Base-by-base conservation (phyloP, 2,888 invertebrate species). In the Apotomis capreana region DNA sequence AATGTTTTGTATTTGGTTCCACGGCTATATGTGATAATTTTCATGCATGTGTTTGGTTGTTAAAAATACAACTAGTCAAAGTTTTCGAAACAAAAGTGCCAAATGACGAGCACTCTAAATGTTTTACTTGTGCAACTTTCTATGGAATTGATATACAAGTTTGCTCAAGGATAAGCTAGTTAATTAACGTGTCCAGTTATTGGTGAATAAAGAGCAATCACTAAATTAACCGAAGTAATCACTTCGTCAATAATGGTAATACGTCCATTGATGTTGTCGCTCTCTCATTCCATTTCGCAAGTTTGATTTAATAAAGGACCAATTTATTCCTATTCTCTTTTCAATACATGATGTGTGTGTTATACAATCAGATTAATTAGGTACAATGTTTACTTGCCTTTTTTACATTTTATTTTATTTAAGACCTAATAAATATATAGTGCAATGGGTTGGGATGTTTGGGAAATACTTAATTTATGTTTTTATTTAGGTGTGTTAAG, bases 21-120 rank as follows among this genome's bases (percentile, higher is more conserved):
- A 54, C 68, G 59, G 54, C 64, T 75, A 76, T 80, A 82, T 86
- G 86, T 86, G 85, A 87, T 86, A 81, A 82, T 84, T 83, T 83
- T 82, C 79, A 75, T 81, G 80, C 81, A 80, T 79, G 75, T 57
- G 74, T 74, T 72, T 76, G 63, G 69, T 75, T 74, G 61, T 76
- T 79, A 74, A 77, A 77, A 76, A 76, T 80, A 80, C 79, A 79
- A 82, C 88, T 91, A 90, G 90, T 90, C 90, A 87, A 80, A 79
- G 79, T 78, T 81, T 80, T 83, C 79, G 78, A 78, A 81, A 77
- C 76, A 78, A 81, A 82, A 87, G 91, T 92, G 91, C 91, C 91
- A 90, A 91, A 89, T 81, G 77, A 77, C 79, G 64, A 73, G 89
- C 89, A 89, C 89, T 88, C 75, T 87, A 87, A 88, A 87, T 74